Evolutionary conservation across 2,113 vertebrate genomes (phyloP), one percentile per base, ranked within the genome.

Genomic region (Platycercus adscitus): DNA sequence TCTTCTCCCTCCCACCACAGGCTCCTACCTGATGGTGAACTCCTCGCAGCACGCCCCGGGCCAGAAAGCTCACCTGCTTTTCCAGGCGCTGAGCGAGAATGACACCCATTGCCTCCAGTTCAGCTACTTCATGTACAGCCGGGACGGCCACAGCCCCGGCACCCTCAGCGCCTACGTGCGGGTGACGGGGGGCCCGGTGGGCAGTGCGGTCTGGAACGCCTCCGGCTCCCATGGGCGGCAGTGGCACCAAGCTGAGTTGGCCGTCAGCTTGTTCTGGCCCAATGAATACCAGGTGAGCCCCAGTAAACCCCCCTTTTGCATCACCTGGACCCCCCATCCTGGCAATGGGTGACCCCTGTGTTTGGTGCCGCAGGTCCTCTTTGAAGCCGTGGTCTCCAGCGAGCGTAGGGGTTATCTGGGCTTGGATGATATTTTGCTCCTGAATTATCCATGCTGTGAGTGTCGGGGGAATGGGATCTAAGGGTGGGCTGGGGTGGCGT

Each of bases 31-130:
- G 98, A 97, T 99, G 98, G 99, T 99, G 94, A 99, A 99, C 92
- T 98, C 99, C 85, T 99, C 99, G 64, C 99, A 99, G 98, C 99
- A 99, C 92, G 94, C 92, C 19, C 95, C 98, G 0, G 99, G 99
- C 55, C 99, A 99, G 95, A 98, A 98, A 39, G 99, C 99, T 82
- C 99, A 99, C 87, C 96, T 99, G 77, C 97, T 99, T 50, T 98
- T 99, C 82, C 99, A 99, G 98, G 98, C 99, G 0, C 98, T 99
- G 97, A 99, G 99, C 1, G 99, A 99, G 97, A 99, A 99, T 20
- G 99, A 99, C 97, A 99, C 99, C 5, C 99, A 99, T 97, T 99
- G 99, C 69, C 98, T 99, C 50, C 99, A 99, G 97, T 99, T 99
- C 98, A 99, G 99, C 97, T 99, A 99, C 96, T 99, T 99, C 98